These are phyloP conservation scores for Thumatha senex DNA, from an alignment of 2,888 invertebrate genomes.

Conservation along the genomic window DNA sequence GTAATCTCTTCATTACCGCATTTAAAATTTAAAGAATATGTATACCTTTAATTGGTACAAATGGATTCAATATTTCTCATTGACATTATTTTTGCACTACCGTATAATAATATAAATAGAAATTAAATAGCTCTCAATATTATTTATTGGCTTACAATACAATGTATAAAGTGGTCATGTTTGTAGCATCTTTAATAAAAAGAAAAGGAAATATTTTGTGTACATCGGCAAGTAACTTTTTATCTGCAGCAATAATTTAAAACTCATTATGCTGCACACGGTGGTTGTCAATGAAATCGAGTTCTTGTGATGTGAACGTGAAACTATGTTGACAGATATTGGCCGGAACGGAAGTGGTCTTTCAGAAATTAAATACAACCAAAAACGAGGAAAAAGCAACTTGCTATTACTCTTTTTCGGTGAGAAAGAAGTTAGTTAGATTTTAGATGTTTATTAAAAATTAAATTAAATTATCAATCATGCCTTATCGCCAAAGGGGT, in stretches of 20 bases:
- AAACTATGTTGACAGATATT: conserved; percentile 82
- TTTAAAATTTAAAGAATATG: conserved; percentile 28
- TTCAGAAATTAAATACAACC: conserved; percentile 77
- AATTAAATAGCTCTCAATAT: too few species aligned
- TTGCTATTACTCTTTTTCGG: conserved; percentile 58
- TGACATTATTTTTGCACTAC: too few species aligned
- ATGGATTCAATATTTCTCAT: neutral
- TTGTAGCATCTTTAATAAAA: conserved; percentile 60
- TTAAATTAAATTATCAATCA: too few species aligned
- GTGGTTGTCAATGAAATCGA: conserved; percentile 79
- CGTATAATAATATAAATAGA: too few species aligned
- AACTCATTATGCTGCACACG: conserved; percentile 78
- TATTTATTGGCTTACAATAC: too few species aligned
- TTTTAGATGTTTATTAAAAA: too few species aligned
- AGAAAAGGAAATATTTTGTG: conserved; percentile 72
- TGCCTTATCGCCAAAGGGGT: too few species aligned
- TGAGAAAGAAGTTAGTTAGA: too few species aligned
- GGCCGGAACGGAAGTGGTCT: conserved; percentile 78
- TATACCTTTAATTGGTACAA: conserved; percentile 16
- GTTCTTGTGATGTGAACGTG: conserved; percentile 82
- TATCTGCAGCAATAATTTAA: conserved; percentile 81
- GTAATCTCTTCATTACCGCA: conserved; percentile 23
- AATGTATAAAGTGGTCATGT: too few species aligned
- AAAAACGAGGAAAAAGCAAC: conserved; percentile 74
- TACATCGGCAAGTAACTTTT: conserved; percentile 68